Evolutionary conservation across 2,888 invertebrate species (phyloP).

Genomic region (Temnothorax ravouxi): DNA sequence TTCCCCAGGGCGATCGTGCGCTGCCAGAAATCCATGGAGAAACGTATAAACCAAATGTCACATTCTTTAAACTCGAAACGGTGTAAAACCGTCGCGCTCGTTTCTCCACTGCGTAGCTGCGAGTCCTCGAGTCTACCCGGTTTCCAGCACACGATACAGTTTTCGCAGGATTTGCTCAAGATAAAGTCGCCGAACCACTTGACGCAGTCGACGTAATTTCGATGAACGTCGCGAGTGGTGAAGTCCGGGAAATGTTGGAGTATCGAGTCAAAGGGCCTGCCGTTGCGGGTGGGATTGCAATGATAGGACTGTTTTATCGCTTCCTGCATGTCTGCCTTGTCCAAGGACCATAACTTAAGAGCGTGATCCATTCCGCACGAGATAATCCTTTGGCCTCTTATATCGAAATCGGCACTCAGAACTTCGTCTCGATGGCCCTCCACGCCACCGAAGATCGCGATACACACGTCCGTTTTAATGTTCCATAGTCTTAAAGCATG

Average conservation of each 20-base stretch:
- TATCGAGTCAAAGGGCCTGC: constrained; percentile 94
- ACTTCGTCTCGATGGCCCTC: constrained; percentile 98
- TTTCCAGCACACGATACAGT: constrained; percentile 98
- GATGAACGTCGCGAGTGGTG: constrained; percentile 98
- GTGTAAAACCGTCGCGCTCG: constrained; percentile 94
- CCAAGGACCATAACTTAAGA: constrained; percentile 97
- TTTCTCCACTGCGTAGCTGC: constrained; percentile 91
- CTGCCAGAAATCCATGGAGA: constrained; percentile 97
- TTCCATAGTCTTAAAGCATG: constrained; percentile 97
- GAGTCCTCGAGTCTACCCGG: constrained; percentile 94
- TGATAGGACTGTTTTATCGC: constrained; percentile 95
- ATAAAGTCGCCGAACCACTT: constrained; percentile 98
- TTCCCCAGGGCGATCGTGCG: constrained; percentile 97
- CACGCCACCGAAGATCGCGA: constrained; percentile 98
- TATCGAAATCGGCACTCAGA: constrained; percentile 95
- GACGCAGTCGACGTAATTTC: constrained; percentile 99
- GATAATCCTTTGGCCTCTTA: constrained; percentile 94
- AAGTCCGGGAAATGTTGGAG: constrained; percentile 98
- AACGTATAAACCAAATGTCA: constrained; percentile 99
- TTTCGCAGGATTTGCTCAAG: constrained; percentile 98
- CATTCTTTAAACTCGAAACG: constrained; percentile 97
- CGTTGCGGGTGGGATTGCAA: constrained; percentile 92
- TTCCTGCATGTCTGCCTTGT: constrained; percentile 93
- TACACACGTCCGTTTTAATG: constrained; percentile 96
- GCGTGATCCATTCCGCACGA: constrained; percentile 99